Percentiles rank a stretch among this genome's conserved stretches.
Conservation (phyloP, 2,888 invertebrate genomes). For the Epiblema foenella region DNA sequence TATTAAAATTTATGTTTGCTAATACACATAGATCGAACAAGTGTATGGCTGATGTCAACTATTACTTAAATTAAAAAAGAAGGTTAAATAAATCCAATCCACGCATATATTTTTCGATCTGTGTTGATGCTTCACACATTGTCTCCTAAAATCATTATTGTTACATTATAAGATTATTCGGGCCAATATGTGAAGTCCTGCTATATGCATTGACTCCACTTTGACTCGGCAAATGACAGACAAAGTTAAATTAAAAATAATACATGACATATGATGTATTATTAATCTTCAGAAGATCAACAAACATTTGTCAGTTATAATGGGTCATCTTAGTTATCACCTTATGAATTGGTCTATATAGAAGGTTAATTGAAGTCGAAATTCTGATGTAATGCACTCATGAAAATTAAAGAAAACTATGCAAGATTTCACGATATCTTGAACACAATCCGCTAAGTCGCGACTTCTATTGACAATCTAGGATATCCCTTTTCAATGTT, state of each 20-base stretch:
- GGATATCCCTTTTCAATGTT: neutral
- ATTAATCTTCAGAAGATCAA: too few species aligned
- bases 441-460: too few species aligned
- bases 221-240: neutral
- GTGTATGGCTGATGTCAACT: neutral
- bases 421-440: too few species aligned
- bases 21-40: conserved; percentile 26
- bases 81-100: too few species aligned
- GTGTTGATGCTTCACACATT: conserved; percentile 27
- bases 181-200: conserved; percentile 19
- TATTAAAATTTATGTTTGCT: conserved; percentile 39
- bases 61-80: neutral
- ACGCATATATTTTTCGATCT: conserved; percentile 27
- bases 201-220: conserved; percentile 21
- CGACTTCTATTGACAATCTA: neutral
- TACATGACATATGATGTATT: neutral
- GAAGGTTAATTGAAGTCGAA: too few species aligned
- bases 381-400: too few species aligned
- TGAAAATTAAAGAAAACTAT: too few species aligned
- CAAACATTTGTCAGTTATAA: neutral
- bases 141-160: neutral
- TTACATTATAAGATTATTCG: neutral
- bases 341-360: too few species aligned
- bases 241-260: too few species aligned
- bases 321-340: neutral